Evolutionary conservation across 2,797 vertebrate species (phyloP), one percentile per base, ranked within the genome.

Genomic region (Menidia menidia): DNA sequence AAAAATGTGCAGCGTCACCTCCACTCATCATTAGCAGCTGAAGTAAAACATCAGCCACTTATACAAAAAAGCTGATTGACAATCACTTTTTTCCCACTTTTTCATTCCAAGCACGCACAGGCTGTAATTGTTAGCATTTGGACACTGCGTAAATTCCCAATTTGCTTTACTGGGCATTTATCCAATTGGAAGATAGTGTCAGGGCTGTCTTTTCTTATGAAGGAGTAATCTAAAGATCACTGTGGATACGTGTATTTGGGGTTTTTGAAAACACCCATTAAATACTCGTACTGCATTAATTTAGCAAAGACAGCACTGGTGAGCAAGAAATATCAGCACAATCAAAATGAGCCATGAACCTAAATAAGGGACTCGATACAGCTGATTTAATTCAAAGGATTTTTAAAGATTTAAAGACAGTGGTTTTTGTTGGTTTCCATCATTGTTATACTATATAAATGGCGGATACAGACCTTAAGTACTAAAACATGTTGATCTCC

Each of bases 1-100:
- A 68, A 63, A 81, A 63, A 83, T 68, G 59, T 85, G 64, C 82
- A 72, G 87, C 78, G 74, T 78, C 82, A 66, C 73, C 62, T 90
- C 83, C 83, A 79, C 62, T 92, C n/a, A 67, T 86, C 73, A 35
- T 91, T 95, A 93, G 85, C 84, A 92, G 88, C 93, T 90, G 80
- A 83, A 92, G 87, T 89, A 81, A 76, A 62, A 80, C 69, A 64
- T 69, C 80, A 80, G 63, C 66, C 83, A 93, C 89, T 90, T 88
- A 59, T 60, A 60, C 68, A 82, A 68, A 87, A 87, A 92, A 87
- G 77, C 88, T 94, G 87, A 92, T 86, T 90, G 93, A 92, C 90
- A 90, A 89, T 95, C 85, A 87, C 77, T 48, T 85, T 78, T 52
- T 73, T 80, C 80, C 70, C 74, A 68, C 51, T 79, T 64, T 68